Conservation (phyloP, 64 coral and sea anemone genomes). For the Platygyra sinensis region DNA sequence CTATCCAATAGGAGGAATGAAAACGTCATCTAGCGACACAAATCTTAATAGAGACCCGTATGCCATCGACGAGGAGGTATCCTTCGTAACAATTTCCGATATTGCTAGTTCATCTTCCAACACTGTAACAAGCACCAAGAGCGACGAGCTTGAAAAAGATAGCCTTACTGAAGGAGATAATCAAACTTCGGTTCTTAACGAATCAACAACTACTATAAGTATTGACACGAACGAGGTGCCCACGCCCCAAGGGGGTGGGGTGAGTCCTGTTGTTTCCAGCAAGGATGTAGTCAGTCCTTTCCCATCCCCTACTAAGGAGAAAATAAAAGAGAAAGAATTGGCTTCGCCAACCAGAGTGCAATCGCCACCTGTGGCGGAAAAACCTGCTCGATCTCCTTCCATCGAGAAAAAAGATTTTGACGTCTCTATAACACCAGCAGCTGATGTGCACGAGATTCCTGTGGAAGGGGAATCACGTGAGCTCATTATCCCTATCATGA, state of each 20-base stretch:
- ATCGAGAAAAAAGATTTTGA: conserved; percentile 3
- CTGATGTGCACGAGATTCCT: background rate
- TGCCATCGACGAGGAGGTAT: conserved; percentile 2
- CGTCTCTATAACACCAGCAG: background rate
- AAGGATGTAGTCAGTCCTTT: background rate
- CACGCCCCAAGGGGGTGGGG: background rate
- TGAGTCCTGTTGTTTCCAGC: background rate
- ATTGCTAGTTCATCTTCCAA: background rate
- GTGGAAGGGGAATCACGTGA: background rate
- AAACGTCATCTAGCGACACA: conserved; percentile 28
- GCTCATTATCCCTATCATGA: conserved; percentile 40
- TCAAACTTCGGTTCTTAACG: background rate
- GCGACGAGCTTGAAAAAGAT: background rate
- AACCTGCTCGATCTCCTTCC: background rate
- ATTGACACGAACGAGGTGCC: background rate
- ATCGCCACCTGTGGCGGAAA: background rate
- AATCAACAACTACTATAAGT: background rate
- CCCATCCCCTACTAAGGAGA: conserved; percentile 1
- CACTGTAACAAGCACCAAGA: background rate
- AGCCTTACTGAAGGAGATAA: background rate
- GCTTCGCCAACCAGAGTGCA: background rate
- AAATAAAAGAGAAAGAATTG: background rate
- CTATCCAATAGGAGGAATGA: conserved; percentile 11
- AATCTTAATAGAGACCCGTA: conserved; percentile 27
- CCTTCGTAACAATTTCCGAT: background rate